Conservation (phyloP, 2,888 invertebrate genomes). For the Napeogenes inachia region DNA sequence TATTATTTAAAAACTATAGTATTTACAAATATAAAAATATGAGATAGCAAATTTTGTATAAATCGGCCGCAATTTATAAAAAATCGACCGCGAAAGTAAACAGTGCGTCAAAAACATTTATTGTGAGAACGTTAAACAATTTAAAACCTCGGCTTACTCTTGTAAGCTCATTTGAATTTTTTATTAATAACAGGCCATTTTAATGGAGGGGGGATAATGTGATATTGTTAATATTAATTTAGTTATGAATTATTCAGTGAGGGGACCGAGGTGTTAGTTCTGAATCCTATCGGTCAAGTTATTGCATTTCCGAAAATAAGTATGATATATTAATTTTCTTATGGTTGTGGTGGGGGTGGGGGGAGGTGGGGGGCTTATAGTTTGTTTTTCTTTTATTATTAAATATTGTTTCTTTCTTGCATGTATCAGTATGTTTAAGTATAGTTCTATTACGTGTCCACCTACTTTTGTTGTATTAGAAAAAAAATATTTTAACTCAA, state of each 20-base stretch:
- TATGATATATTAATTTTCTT: no score
- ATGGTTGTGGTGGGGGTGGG: no score
- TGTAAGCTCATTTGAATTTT: conserved; percentile 73
- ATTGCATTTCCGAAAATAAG: neutral
- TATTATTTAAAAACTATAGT: no score
- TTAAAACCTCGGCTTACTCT: conserved; percentile 56
- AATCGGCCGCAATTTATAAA: neutral
- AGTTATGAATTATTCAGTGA: conserved; percentile 65
- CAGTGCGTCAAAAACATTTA: conserved; percentile 23
- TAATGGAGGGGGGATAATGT: conserved; percentile 41
- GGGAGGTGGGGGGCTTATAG: no score
- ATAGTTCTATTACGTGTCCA: no score
- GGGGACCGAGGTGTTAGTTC: conserved; percentile 24
- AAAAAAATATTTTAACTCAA: no score
- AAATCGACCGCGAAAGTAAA: neutral
- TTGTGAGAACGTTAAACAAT: conserved; percentile 70
- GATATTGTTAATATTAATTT: conserved; percentile 70
- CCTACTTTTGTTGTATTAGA: no score
- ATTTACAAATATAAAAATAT: neutral
- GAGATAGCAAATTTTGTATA: neutral
- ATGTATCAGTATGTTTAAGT: no score
- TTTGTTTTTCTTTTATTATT: no score
- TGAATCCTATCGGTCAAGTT: conserved; percentile 5
- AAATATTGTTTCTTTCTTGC: no score
- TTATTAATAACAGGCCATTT: conserved; percentile 57